Conservation (phyloP, 2,888 invertebrate species). For the Eurytoma adleriae region DNA sequence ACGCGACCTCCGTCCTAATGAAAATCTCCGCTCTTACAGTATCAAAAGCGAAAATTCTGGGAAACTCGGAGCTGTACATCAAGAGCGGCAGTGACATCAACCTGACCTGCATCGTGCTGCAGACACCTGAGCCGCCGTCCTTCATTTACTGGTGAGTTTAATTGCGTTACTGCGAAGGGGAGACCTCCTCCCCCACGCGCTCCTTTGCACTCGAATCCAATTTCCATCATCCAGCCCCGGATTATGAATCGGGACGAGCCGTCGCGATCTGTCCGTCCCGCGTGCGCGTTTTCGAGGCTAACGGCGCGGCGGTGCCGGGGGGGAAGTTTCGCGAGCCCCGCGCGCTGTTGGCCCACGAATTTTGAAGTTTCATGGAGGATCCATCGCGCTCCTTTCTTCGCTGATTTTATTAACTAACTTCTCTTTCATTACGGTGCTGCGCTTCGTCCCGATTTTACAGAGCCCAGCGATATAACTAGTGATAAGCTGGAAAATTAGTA, state of each 20-base stretch:
- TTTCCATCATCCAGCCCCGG: conserved; percentile 47
- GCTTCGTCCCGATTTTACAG: background rate
- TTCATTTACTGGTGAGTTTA: conserved; percentile 78
- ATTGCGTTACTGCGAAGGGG: conserved; percentile 40
- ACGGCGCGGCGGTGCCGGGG: background rate
- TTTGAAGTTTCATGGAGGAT: background rate
- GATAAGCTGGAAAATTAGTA: too few relatives aligned
- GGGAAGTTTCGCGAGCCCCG: conserved; percentile 3
- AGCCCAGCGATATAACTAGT: too few relatives aligned
- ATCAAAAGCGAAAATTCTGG: conserved; percentile 91
- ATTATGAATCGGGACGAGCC: conserved; percentile 31
- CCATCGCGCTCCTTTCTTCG: background rate
- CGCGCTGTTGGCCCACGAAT: background rate
- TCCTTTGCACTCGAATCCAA: conserved; percentile 42
- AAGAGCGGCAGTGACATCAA: conserved; percentile 94
- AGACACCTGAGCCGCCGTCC: conserved; percentile 89
- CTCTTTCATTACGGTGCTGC: background rate
- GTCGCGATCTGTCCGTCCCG: too few relatives aligned
- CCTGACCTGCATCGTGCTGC: conserved; percentile 90
- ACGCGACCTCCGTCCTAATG: conserved; percentile 21
- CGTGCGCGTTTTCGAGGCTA: too few relatives aligned
- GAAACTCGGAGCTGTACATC: conserved; percentile 90
- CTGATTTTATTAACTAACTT: conserved; percentile 10
- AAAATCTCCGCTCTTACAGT: conserved; percentile 79
- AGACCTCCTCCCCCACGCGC: background rate